Evolutionary conservation across 2,888 invertebrate species (phyloP), one percentile per base, ranked within the genome.

Genomic region (Dysmachus trigonus): DNA sequence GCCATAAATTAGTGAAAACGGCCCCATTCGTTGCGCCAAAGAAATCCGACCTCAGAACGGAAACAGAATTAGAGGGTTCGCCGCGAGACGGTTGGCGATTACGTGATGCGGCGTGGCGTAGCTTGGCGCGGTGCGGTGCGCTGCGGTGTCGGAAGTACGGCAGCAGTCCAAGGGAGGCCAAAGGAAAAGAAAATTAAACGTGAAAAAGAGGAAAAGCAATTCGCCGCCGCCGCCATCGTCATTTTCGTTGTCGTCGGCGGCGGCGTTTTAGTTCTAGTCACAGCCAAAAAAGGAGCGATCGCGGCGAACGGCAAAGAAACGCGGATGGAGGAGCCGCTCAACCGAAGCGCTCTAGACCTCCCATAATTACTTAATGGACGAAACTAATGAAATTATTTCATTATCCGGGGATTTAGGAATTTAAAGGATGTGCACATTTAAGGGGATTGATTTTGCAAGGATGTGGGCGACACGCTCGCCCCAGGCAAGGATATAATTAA

Each of bases 1-100:
- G 76, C 76, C 76, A 76, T 76, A 76, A 76, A 76, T 76, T 76
- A 76, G 76, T 76, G 18, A 76, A 76, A 76, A 76, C 38, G 38
- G 76, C 62, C 62, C 62, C 76, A 76, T 31, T 76, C 76, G 76
- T 76, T 76, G 38, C 76, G 33, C 35, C 38, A 38, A 76, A 35
- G 38, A 76, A 76, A 76, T 76, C 33, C 76, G 38, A 38, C 62
- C 76, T 38, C 76, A 41, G 35, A 76, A 76, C 76, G 35, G 33
- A 76, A 76, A n/a, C 13, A 35, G 35, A 62, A 62, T 35, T 76
- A 76, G 38, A 38, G 76, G 76, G 76, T 76, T n/a, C 76, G 76
- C 10, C 18, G 38, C 35, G 35, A 76, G 35, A 76, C 76, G 76
- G 76, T n/a, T 38, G 31, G 27, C 38, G 76, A 76, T 76, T 76